Evolutionary conservation across 2,888 invertebrate species (phyloP), one percentile per base, ranked within the genome.

Genomic region (Tipula confusa): DNA sequence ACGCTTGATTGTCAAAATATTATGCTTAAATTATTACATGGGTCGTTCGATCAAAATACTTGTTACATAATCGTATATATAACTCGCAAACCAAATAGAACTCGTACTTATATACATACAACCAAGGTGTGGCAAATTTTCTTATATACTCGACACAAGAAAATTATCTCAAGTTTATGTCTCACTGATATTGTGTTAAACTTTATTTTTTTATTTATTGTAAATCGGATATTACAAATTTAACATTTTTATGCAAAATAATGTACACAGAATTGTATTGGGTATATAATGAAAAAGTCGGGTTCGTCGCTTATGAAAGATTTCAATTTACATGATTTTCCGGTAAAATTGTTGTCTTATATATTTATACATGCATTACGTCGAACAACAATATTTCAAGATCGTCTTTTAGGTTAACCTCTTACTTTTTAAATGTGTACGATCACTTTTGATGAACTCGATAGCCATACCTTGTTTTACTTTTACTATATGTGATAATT

Each of bases 101-200:
- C n/a, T 43, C n/a, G 24, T 24, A 64, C 24, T 64, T 64, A 64
- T 24, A 9, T 9, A 33, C 33, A 33, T 64, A 64, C 24, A 64
- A 64, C 64, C 64, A 64, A 64, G 64, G 64, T 64, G 64, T 64
- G 64, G 64, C 64, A 64, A 64, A 13, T 64, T 64, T 43, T 43
- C 43, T 43, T 64, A 64, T 24, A 64, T 9, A 18, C 24, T 24
- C 13, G 13, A 43, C n/a, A 64, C 24, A 24, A 64, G 18, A 24
- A 64, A 24, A 24, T 64, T 64, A 64, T 64, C 64, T 64, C 64
- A 64, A 64, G 24, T 24, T 24, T 64, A 64, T 64, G 24, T 64
- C 24, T 64, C 64, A 64, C 24, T 24, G 24, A 64, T 9, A 64
- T 24, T 24, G 18, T 64, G 43, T 43, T 43, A 43, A 43, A 11